Conservation (phyloP, 2,797 vertebrate species). For the Paguma larvata region DNA sequence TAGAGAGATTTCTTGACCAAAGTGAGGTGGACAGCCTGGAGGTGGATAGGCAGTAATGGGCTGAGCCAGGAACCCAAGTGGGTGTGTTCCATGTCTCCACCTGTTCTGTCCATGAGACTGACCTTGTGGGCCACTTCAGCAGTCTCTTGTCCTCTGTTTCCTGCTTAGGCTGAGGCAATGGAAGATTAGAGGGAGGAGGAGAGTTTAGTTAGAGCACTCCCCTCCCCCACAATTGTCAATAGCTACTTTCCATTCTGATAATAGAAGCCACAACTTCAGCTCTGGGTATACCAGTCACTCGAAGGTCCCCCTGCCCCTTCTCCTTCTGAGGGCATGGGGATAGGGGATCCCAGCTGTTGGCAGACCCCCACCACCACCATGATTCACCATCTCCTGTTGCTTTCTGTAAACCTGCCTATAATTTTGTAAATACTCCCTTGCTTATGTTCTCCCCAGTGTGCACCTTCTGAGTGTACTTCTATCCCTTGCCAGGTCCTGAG, state of each 20-base stretch:
- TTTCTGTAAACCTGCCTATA: background rate
- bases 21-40: background rate
- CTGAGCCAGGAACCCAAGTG: background rate
- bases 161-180: background rate
- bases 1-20: background rate
- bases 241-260: background rate
- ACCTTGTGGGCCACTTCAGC: background rate
- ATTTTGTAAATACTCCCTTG: background rate
- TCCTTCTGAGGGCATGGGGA: background rate
- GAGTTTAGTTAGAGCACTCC: background rate
- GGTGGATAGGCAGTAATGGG: no score
- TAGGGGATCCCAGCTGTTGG: background rate
- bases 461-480: background rate
- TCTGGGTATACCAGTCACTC: background rate
- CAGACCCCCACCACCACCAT: background rate
- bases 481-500: background rate
- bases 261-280: background rate
- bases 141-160: background rate
- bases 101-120: background rate
- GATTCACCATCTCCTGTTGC: background rate
- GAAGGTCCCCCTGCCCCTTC: background rate
- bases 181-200: background rate
- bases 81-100: background rate
- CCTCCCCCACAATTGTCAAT: fast-evolving
- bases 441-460: background rate